Evolutionary conservation across 1,140 invertebrate genomes (phyloP), one percentile per base, ranked within the genome.

Genomic region (Bombus waltoni): DNA sequence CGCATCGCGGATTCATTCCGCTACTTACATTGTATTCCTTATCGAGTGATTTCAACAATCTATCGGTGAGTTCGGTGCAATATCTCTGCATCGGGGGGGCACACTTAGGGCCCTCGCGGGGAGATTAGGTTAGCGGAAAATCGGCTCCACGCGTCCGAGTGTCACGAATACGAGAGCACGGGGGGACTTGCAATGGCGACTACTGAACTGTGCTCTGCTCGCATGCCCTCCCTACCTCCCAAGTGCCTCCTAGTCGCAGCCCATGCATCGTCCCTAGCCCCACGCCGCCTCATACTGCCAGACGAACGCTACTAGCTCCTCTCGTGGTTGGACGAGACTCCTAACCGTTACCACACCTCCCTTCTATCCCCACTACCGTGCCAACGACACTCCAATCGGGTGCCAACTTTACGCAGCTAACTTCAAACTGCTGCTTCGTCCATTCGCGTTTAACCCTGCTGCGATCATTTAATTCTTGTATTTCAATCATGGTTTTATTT

Each of bases 21-120:
- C 92, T 94, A 95, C 96, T 96, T 96, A 97, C 96, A 96, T 97
- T 96, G 94, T 97, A 96, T 94, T 97, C 96, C 94, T 95, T 96
- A 95, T 97, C 96, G 92, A 97, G 95, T 90, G 96, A 96, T 96
- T 96, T 95, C 93, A 96, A 96, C 95, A 97, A 96, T 95, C 95
- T 96, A 93, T 96, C 95, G 91, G 96, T 96, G 94, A 97, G 95
- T 95, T 97, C 96, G 93, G 95, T 96, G 94, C 96, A 96, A 95
- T 96, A 95, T 95, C 95, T 96, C 96, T 96, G 96, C 96, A 96
- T 96, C 93, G 92, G 93, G 93, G 92, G 94, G 92, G 93, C 93
- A 89, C 94, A 93, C 93, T 89, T 86, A 89, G 91, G 90, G 92
- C 94, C 93, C 94, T 89, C 92, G 89, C 91, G 84, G 89, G 92